Base-by-base conservation (phyloP, 2,888 invertebrate genomes). In the Cecidostiba fungosa region DNA sequence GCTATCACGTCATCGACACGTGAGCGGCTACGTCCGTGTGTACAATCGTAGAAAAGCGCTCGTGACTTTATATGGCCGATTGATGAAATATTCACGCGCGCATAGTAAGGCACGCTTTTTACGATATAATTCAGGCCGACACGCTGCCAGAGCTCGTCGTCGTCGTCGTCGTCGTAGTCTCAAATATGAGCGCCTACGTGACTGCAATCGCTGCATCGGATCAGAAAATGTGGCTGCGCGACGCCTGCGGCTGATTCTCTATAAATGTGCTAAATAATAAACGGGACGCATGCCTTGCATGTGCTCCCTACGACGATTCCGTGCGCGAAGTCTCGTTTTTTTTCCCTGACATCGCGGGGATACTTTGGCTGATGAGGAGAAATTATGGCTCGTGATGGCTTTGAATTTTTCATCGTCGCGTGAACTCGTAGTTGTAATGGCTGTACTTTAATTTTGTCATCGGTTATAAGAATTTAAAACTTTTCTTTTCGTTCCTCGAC, bases 61-160 rank as follows among this genome's bases (percentile, higher is more conserved):
- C 77, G 76, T 76, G 77, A 85, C 87, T 78, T 88, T 90, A 89
- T 90, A 89, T 88, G 89, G 87, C 88, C 87, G 85, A 90, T 91
- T 90, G 90, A 92, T 92, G 89, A 92, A 92, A 91, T 90, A 92
- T 92, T 91, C 90, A 89, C 32, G 5, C 12, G 62, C 88, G 88
- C 83, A 89, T 89, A 90, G 89, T 90, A 91, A 91, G 91, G 90
- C 89, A 88, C 90, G 89, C 43, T 19, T 29, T 23, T 43, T n/a
- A 43, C 47, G 50, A 90, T 90, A 92, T 91, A 90, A 92, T 92
- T 91, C 89, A 72, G 8, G 89, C 88, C 87, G 89, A 88, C 91
- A 92, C 90, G 92, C 91, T n/a, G n/a, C n/a, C 89, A 91, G 59
- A 43, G 59, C 29, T 39, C 82, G 32, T 16, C 54, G 50, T 59